These are phyloP conservation scores for Etheostoma cragini DNA, from an alignment of 2,113 vertebrate genomes.

Conservation along the genomic window DNA sequence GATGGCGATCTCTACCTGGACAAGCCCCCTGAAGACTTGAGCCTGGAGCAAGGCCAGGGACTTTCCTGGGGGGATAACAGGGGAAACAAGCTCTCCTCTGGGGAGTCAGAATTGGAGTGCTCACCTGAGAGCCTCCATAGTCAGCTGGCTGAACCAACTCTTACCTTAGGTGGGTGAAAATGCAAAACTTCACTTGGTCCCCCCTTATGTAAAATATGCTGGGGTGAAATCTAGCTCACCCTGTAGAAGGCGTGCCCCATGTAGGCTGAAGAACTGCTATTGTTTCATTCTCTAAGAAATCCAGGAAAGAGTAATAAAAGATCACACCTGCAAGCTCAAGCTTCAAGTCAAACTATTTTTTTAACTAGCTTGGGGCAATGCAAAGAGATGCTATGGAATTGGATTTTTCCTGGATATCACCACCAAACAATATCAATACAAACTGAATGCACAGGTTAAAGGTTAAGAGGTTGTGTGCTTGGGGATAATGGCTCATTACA, in stretches of 20 bases:
- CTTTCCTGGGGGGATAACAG: slow-evolving; percentile 61
- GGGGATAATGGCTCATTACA: slow-evolving; percentile 39
- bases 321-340: no score
- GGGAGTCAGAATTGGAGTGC: slow-evolving; percentile 71
- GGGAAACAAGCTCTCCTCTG: slow-evolving; percentile 74
- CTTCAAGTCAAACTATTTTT: not conserved
- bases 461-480: not conserved
- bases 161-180: slow-evolving; percentile 79
- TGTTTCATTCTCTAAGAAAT: no score
- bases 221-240: no score
- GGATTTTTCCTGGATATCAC: slow-evolving; percentile 5
- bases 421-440: not conserved
- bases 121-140: slow-evolving; percentile 75
- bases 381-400: not conserved
- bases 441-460: not conserved
- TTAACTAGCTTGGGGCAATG: not conserved
- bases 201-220: not conserved
- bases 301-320: no score
- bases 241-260: no score
- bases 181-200: not conserved
- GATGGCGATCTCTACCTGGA: slow-evolving; percentile 68
- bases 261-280: no score
- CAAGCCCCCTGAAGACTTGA: slow-evolving; percentile 38
- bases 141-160: slow-evolving; percentile 78
- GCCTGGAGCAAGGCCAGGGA: slow-evolving; percentile 54